Base-by-base conservation (phyloP, 2,888 invertebrate species). In the Chalcis sispes region DNA sequence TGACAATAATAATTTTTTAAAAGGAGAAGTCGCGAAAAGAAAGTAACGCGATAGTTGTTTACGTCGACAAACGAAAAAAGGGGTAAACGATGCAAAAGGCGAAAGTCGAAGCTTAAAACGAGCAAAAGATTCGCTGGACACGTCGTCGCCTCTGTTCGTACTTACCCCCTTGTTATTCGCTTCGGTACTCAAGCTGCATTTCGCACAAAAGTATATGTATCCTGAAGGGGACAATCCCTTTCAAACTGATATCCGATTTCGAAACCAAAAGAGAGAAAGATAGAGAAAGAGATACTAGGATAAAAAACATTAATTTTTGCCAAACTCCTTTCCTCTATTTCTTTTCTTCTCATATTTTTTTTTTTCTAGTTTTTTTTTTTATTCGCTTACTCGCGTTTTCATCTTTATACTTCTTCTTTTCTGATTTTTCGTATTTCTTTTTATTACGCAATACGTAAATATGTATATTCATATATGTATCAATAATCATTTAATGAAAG, bases 221-320 rank as follows among this genome's bases (percentile, higher is more conserved):
- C 58, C 59, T 23, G 40, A 54, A 46, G 42, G 18, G 62, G 69
- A 64, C 72, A 72, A 76, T 72, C 76, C 75, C 72, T 77, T 72
- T 72, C 62, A 76, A 77, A 77, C 76, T 74, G 77, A 77, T 77
- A 77, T 77, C 77, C 77, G 77, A 77, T 74, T 74, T 77, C 73
- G 77, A n/a, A n/a, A n/a, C n/a, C n/a, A n/a, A n/a, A n/a, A n/a
- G n/a, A n/a, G n/a, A n/a, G n/a, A n/a, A n/a, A n/a, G n/a, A n/a
- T n/a, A n/a, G n/a, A n/a, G 64, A 62, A 50, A 69, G 69, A 69
- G 74, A 15, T 18, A 36, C 50, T n/a, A 58, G 72, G 72, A 72
- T 64, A 72, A 77, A 72, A 72, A 72, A 77, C 71, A 75, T 77
- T 56, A 71, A 66, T 76, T 72, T 56, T 58, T 62, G 23, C 13